Base-by-base conservation (phyloP, 2,888 invertebrate genomes). In the Apeira syringaria region DNA sequence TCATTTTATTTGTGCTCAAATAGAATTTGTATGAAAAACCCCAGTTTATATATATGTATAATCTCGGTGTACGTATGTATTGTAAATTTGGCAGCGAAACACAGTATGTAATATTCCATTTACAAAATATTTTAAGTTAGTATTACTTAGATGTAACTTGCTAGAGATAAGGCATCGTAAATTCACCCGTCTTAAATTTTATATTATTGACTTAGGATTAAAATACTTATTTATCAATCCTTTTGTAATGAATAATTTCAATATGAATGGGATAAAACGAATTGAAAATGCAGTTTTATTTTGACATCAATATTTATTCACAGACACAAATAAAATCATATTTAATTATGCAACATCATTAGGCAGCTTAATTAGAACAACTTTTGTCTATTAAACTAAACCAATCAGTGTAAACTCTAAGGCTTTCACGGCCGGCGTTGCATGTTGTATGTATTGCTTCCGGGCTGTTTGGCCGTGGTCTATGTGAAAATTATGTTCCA, bases 111-210 rank as follows among this genome's bases (percentile, higher is more conserved):
- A 84, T 87, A 87, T 87, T 88, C 87, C 88, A 88, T 84, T 80
- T 85, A 87, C 86, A 85, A 84, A 80, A 77, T 84, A 85, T 78
- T 74, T 80, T 85, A 85, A 80, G 81, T 58, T 74, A 73, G 65
- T n/a, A n/a, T n/a, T n/a, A 59, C 56, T 64, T 86, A 83, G 78
- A 61, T 75, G 62, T 84, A 84, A 79, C 67, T 78, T 74, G 68
- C 67, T 84, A 84, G 80, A 59, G 55, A 40, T 88, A 88, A 87
- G 85, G 53, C 82, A 81, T 79, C 84, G 78, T 88, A 82, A 86
- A 87, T 83, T 87, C 88, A 86, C 89, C 89, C 87, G 88, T 89
- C 87, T 89, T 86, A 76, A 87, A 76, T 88, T 90, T 90, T 90
- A 88, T 90, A 90, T 87, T 80, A 89, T 83, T 83, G 85, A 89